Conservation (phyloP, 2,888 invertebrate species). For the Limnephilus rhombicus region DNA sequence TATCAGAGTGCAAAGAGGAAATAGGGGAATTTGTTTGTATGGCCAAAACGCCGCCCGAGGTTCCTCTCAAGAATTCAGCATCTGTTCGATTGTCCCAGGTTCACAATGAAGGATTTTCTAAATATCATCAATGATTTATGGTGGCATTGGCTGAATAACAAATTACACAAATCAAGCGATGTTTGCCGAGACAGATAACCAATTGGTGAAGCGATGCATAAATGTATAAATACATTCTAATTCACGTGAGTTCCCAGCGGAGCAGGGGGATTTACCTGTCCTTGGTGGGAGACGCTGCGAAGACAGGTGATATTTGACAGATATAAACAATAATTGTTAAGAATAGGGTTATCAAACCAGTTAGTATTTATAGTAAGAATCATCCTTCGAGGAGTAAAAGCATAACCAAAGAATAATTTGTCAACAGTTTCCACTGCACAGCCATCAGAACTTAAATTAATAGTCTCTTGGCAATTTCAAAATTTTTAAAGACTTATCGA, state of each 20-base stretch:
- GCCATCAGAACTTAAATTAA: no score
- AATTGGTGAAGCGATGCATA: conserved; percentile 2
- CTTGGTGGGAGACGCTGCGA: conserved; percentile 33
- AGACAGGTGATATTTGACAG: conserved; percentile 53
- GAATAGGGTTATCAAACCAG: background rate
- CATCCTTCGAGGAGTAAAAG: background rate
- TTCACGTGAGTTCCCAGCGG: conserved; percentile 13
- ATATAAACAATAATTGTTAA: conserved; percentile 10
- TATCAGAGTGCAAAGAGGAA: no score
- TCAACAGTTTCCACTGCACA: no score
- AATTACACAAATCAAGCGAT: conserved; percentile 14
- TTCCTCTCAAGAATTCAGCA: background rate
- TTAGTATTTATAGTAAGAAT: background rate
- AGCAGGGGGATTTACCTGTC: conserved; percentile 4
- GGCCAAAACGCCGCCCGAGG: no score
- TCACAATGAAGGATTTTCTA: background rate
- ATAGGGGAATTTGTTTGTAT: no score
- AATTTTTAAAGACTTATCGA: no score
- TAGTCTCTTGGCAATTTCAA: no score
- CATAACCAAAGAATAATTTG: no score
- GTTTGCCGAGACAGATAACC: conserved; percentile 15
- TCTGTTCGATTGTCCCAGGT: background rate
- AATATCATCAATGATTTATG: background rate
- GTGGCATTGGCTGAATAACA: conserved; percentile 9
- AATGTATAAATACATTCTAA: conserved; percentile 34